These are phyloP conservation scores for Hartigia nigra DNA, from an alignment of 2,888 invertebrate genomes.

Conservation along the genomic window DNA sequence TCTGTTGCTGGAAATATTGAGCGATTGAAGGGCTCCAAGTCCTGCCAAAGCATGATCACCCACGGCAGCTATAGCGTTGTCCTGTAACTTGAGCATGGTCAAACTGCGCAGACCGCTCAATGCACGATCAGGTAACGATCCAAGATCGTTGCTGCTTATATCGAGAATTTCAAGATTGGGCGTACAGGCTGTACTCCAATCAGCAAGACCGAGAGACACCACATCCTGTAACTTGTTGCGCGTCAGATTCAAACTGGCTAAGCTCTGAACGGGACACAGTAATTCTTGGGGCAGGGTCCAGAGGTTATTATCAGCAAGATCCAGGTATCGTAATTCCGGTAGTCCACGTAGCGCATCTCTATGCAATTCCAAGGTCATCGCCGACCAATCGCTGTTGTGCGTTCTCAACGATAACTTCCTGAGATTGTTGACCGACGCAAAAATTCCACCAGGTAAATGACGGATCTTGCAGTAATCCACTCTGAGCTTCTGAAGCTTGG, in stretches of 20 bases:
- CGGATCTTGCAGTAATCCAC: constrained; percentile 84
- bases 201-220: constrained; percentile 79
- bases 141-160: constrained; percentile 80
- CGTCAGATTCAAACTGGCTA: constrained; percentile 79
- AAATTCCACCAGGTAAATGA: constrained; percentile 77
- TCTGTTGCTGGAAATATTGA: constrained; percentile 85
- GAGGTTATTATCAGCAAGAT: constrained; percentile 81
- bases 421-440: constrained; percentile 76
- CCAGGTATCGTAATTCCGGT: constrained; percentile 74
- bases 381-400: constrained; percentile 83
- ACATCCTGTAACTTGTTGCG: constrained; percentile 83
- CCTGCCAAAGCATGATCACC: constrained; percentile 82
- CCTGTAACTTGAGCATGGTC: constrained; percentile 77
- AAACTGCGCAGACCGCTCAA: constrained; percentile 78
- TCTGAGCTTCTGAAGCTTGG: constrained; percentile 75
- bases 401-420: constrained; percentile 77
- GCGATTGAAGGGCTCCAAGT: constrained; percentile 74
- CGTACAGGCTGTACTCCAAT: constrained; percentile 78
- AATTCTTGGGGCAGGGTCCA: constrained; percentile 80
- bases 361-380: constrained; percentile 81
- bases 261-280: constrained; percentile 78
- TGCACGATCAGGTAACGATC: constrained; percentile 77
- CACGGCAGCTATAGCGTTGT: constrained; percentile 80
- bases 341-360: constrained; percentile 78
- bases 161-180: constrained; percentile 77